Conservation (phyloP, 2,113 vertebrate species). For the Cynopterus brachyotis region DNA sequence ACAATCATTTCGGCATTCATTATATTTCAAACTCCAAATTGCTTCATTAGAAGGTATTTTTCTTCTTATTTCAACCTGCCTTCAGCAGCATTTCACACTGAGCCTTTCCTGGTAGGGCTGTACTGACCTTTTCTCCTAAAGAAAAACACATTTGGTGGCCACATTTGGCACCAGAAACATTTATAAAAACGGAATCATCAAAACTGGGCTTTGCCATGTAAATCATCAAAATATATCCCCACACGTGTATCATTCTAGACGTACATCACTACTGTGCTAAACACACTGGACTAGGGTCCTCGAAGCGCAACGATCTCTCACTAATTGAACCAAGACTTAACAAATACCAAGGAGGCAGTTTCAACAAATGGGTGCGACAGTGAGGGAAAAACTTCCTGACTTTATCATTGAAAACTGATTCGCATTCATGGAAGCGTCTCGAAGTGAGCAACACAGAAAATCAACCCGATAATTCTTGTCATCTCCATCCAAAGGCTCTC, state of each 20-base stretch:
- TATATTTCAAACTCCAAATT: neutral
- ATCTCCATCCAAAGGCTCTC: neutral
- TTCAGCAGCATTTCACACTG: slow-evolving; percentile 4
- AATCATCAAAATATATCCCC: neutral
- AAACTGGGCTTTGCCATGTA: neutral
- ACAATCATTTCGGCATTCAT: neutral
- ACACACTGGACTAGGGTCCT: neutral
- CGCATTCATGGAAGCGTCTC: neutral
- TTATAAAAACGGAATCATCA: neutral
- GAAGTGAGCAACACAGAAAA: neutral
- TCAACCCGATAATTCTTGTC: neutral
- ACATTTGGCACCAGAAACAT: neutral
- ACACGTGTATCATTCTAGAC: neutral
- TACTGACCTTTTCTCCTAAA: neutral
- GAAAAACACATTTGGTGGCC: neutral
- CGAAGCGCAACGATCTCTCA: neutral
- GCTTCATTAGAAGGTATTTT: neutral
- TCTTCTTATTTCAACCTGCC: neutral
- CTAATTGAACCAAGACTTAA: neutral
- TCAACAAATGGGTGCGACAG: neutral
- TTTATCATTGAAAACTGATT: neutral
- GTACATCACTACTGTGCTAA: neutral
- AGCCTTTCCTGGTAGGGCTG: neutral
- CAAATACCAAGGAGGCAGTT: neutral
- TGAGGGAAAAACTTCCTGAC: neutral